Percentiles rank a stretch among this genome's conserved stretches.
phyloP scores from a whole-genome alignment of 2,888 invertebrate species.

The Cephalotes varians region DNA sequence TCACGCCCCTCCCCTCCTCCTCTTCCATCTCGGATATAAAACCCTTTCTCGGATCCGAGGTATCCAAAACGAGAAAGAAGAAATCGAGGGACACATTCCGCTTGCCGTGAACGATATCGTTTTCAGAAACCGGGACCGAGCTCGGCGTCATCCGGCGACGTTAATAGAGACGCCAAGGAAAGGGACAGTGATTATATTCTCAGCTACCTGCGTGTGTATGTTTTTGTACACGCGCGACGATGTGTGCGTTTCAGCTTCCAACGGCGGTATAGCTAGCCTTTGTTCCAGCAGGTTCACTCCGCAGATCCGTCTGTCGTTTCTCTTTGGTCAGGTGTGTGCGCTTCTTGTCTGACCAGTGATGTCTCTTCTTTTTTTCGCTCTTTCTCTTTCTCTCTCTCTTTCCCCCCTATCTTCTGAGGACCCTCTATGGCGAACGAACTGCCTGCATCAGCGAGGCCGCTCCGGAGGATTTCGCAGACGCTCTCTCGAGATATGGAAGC shows the following conservation, averaged over 20 bases:
- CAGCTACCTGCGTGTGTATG: neutral
- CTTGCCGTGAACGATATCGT: slow-evolving; percentile 38
- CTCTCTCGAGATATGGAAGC: slow-evolving; percentile 53
- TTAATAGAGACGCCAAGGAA: slow-evolving; percentile 48
- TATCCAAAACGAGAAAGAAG: slow-evolving; percentile 29
- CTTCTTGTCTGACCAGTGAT: neutral
- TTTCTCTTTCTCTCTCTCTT: neutral
- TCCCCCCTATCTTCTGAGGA: neutral
- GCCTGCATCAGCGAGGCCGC: slow-evolving; percentile 28
- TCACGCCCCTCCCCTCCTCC: neutral
- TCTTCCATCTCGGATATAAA: slow-evolving; percentile 19
- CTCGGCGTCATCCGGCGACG: slow-evolving; percentile 31
- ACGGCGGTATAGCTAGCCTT: slow-evolving; percentile 41
- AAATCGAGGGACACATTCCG: slow-evolving; percentile 25
- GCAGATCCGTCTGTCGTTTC: slow-evolving; percentile 47
- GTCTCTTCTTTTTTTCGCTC: neutral
- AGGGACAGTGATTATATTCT: slow-evolving; percentile 39
- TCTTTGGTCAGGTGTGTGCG: slow-evolving; percentile 68
- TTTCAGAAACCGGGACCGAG: slow-evolving; percentile 32
- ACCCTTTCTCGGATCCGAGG: neutral
- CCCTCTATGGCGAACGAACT: slow-evolving; percentile 31
- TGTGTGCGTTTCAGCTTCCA: slow-evolving; percentile 49
- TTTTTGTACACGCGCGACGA: neutral
- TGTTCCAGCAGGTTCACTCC: slow-evolving; percentile 55
- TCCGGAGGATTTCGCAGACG: slow-evolving; percentile 15